Conservation (phyloP, 2,797 vertebrate genomes). For the Eospalax fontanierii region DNA sequence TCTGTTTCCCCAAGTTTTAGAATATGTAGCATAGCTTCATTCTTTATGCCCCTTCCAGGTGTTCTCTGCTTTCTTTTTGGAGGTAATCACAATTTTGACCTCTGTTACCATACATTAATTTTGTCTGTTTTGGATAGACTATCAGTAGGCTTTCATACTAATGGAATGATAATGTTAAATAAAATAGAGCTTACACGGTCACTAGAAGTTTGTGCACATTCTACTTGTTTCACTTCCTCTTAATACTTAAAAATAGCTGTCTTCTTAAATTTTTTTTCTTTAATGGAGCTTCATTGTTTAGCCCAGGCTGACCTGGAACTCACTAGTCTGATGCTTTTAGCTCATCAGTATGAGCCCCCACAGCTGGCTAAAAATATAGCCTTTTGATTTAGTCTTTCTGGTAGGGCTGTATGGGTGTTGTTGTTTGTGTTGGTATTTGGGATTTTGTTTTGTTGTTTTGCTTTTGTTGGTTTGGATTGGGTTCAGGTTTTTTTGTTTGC, state of each 20-base stretch:
- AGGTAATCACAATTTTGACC: slow-evolving; percentile 45
- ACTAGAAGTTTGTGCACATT: slow-evolving; percentile 7
- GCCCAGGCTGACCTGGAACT: neutral
- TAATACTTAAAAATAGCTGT: neutral
- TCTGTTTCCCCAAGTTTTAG: slow-evolving; percentile 9
- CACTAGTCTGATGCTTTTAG: neutral
- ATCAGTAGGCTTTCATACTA: slow-evolving; percentile 19
- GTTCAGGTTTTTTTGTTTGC: neutral
- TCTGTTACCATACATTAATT: slow-evolving; percentile 41
- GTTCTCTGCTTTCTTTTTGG: neutral
- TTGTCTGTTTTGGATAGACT: slow-evolving; percentile 43
- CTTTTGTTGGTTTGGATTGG: neutral
- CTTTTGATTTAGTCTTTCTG: slow-evolving; percentile 35
- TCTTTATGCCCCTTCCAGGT: neutral
- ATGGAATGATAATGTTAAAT: slow-evolving; percentile 43
- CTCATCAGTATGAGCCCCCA: too few species aligned
- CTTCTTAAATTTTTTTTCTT: neutral
- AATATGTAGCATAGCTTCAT: neutral
- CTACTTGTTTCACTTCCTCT: neutral
- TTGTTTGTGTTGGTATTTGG: neutral
- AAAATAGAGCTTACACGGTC: slow-evolving; percentile 55
- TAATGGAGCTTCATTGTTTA: neutral
- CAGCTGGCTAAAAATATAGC: neutral
- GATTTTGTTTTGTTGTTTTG: neutral
- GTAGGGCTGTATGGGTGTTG: neutral